Evolutionary conservation across 2,113 vertebrate genomes (phyloP).

Genomic region (Hypanus sabinus): DNA sequence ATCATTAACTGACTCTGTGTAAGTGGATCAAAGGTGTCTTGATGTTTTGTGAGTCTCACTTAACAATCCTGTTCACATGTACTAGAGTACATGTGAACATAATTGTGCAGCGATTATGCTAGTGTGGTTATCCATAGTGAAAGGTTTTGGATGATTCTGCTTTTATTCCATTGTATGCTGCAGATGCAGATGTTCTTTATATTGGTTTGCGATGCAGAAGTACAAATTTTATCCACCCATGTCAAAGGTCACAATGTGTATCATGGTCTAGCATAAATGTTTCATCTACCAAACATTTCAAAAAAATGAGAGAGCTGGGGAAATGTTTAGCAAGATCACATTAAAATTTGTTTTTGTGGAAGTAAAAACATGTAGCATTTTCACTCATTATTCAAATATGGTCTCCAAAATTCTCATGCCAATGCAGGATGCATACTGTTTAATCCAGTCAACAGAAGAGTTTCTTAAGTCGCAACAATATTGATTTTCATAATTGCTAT

Average conservation of each 20-base stretch:
- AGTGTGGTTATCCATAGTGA: neutral
- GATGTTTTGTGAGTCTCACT: neutral
- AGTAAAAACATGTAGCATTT: neutral
- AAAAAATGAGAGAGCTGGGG: constrained; percentile 42
- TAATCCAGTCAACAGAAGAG: neutral
- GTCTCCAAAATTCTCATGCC: neutral
- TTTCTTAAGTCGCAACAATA: neutral
- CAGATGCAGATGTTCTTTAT: constrained; percentile 42
- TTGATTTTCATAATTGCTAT: neutral
- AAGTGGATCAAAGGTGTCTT: neutral
- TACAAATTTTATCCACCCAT: constrained; percentile 40
- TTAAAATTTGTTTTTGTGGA: constrained; percentile 43
- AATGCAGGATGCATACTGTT: neutral
- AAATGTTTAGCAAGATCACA: constrained; percentile 47
- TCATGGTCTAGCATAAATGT: constrained; percentile 45
- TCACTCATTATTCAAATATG: neutral
- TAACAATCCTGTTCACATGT: neutral
- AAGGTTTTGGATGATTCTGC: neutral
- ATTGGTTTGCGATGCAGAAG: constrained; percentile 43
- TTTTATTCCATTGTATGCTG: constrained; percentile 40
- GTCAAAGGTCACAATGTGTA: constrained; percentile 45
- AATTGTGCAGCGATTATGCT: neutral
- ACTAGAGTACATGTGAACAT: neutral
- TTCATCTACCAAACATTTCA: constrained; percentile 40
- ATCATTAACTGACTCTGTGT: neutral